Base-by-base conservation (phyloP, 2,888 invertebrate species). In the Leptopilina myrica region DNA sequence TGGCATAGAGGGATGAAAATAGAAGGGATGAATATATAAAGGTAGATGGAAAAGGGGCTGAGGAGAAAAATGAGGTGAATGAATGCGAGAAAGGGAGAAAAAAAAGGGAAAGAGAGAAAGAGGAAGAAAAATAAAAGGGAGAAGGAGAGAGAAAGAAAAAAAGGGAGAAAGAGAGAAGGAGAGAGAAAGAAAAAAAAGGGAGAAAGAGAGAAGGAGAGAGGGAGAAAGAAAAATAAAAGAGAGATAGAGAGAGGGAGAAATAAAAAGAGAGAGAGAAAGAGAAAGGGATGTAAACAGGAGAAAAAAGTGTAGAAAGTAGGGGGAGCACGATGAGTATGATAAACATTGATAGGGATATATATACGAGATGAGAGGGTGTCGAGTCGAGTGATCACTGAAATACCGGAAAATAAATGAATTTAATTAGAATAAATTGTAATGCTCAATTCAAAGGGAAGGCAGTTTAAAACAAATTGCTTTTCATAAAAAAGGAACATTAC, bases 1-100 rank as follows among this genome's bases (percentile, higher is more conserved):
- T 73, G 62, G 14, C 76, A 64, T 78, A 43, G 81, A 43, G 81
- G 69, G 49, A 9, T n/a, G 40, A 43, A n/a, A 64, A 73, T 59
- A 59, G 43, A 46, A 56, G 67, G 59, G 59, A 56, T 43, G 66
- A 64, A 59, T 46, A 59, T 46, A 49, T 49, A 40, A 49, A 64
- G 64, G 49, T 64, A 76, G 26, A 76, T 43, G 76, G 46, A 53
- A 33, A 49, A 62, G 76, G 43, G 56, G 14, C 49, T 65, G 76
- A 64, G 66, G 40, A 76, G 53, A 49, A 53, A 56, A 49, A 20
- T 15, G 64, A 56, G 33, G 56, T 49, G 56, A 77, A 67, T 65
- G 73, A 49, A 49, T 49, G 49, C 11, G 49, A 49, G n/a, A 20
- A 1, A 20, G 20, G 20, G 20, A 20, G 20, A 20, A 20, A 20